Evolutionary conservation across 2,113 vertebrate genomes (phyloP).

Genomic region (Ochotona princeps): DNA sequence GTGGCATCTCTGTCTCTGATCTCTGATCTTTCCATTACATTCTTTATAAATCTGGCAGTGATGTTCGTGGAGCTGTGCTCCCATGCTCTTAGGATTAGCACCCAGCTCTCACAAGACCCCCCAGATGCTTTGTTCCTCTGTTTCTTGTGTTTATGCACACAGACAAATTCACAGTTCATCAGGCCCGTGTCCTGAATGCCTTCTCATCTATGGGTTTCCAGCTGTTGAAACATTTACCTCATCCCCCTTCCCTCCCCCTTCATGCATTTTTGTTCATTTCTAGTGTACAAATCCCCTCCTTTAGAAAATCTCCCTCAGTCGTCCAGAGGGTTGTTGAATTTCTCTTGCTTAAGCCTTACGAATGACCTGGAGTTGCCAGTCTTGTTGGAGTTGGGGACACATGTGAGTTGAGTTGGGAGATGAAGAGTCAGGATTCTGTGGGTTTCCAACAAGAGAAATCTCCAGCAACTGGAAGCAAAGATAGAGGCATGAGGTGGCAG

Average conservation of each 20-base stretch:
- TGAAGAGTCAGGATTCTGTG: neutral
- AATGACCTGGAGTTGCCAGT: neutral
- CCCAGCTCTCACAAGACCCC: neutral
- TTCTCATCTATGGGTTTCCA: conserved; percentile 13
- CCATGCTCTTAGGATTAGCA: neutral
- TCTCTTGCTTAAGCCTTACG: neutral
- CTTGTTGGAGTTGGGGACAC: neutral
- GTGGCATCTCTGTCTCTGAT: neutral
- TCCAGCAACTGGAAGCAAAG: neutral
- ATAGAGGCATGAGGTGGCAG: neutral
- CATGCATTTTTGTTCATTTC: neutral
- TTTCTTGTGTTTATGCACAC: neutral
- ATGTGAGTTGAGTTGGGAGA: neutral
- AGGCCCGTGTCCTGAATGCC: neutral
- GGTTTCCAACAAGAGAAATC: neutral
- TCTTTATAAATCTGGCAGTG: neutral
- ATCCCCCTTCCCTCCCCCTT: neutral
- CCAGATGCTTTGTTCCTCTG: neutral
- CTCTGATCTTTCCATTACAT: neutral
- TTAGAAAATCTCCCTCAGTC: neutral
- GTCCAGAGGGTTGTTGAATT: neutral
- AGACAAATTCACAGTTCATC: neutral
- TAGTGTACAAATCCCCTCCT: neutral
- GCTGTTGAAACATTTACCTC: neutral
- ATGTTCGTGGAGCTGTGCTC: neutral